These are phyloP conservation scores for Dysidea cf. avara DNA, from an alignment of 37 sponge, comb jelly and placozoan genomes.

Conservation along the genomic window DNA sequence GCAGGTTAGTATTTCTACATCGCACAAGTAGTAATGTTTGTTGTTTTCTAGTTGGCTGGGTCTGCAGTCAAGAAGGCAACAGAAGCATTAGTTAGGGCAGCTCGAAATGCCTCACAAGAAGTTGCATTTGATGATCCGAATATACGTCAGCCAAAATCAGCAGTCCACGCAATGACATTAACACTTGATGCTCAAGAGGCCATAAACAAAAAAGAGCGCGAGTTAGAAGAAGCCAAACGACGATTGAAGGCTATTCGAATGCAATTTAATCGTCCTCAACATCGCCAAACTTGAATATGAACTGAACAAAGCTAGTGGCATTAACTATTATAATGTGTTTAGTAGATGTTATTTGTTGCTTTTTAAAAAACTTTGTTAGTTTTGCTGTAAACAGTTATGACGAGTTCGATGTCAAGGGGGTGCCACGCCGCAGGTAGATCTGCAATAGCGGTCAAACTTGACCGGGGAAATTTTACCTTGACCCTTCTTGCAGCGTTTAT, in stretches of 20 bases:
- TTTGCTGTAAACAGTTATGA: no score
- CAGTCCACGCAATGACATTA: not conserved
- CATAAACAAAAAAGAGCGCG: conserved; percentile 79
- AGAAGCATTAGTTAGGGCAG: conserved; percentile 85
- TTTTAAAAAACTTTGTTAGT: no score
- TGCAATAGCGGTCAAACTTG: no score
- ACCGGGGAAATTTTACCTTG: no score
- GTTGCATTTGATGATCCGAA: conserved; percentile 6
- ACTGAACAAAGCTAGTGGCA: no score
- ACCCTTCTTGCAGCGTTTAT: no score
- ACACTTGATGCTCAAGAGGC: conserved; percentile 50
- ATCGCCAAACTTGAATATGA: no score
- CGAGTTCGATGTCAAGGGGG: no score
- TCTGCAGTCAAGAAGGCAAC: conserved; percentile 91
- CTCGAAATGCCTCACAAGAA: conserved; percentile 59
- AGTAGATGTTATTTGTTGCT: no score
- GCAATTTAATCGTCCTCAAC: not conserved
- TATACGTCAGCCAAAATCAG: not conserved
- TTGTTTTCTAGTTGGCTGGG: conserved; percentile 67
- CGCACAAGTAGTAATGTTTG: not conserved
- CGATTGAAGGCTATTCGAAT: conserved; percentile 68
- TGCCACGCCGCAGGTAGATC: no score
- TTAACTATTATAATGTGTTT: no score
- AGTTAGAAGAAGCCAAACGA: conserved; percentile 79
- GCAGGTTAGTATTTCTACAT: conserved; percentile 55